phyloP scores from a whole-genome alignment of 2,888 invertebrate genomes.

The Apamea crenata region DNA sequence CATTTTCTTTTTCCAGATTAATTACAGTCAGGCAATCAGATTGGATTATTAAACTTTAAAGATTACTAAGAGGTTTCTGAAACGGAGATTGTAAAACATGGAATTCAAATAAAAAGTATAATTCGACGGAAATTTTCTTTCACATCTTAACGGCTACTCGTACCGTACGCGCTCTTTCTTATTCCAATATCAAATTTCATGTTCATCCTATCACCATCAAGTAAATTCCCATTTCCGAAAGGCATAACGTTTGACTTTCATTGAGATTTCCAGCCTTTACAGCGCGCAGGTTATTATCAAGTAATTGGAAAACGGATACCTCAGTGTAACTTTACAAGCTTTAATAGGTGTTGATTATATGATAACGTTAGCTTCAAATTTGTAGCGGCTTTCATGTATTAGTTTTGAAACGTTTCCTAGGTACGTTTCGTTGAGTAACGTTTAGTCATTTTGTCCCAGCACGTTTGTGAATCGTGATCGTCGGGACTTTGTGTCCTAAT shows the following conservation, averaged over 20 bases:
- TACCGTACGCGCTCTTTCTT: background rate
- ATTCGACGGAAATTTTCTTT: constrained; percentile 2
- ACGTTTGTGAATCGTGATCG: constrained; percentile 56
- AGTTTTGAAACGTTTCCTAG: constrained; percentile 1
- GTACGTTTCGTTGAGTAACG: constrained; percentile 28
- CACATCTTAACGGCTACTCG: constrained; percentile 18
- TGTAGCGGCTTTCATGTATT: constrained; percentile 6
- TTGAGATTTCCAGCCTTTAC: constrained; percentile 28
- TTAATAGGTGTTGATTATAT: constrained; percentile 13
- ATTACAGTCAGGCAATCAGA: background rate
- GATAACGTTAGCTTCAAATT: constrained; percentile 9
- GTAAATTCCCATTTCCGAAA: constrained; percentile 40
- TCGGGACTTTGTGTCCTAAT: constrained; percentile 49
- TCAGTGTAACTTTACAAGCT: constrained; percentile 24
- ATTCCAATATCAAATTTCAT: constrained; percentile 42
- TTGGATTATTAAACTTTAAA: constrained; percentile 7
- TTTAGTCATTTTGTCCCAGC: constrained; percentile 31
- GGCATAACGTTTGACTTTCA: constrained; percentile 41
- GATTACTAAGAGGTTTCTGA: background rate
- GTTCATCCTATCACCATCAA: constrained; percentile 25
- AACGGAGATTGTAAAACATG: background rate
- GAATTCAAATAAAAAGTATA: constrained; percentile 17
- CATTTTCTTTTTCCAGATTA: background rate
- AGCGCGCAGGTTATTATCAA: constrained; percentile 29
- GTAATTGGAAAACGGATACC: constrained; percentile 52